Evolutionary conservation across 2,113 vertebrate species (phyloP).

Genomic region (Pangasianodon gigas): DNA sequence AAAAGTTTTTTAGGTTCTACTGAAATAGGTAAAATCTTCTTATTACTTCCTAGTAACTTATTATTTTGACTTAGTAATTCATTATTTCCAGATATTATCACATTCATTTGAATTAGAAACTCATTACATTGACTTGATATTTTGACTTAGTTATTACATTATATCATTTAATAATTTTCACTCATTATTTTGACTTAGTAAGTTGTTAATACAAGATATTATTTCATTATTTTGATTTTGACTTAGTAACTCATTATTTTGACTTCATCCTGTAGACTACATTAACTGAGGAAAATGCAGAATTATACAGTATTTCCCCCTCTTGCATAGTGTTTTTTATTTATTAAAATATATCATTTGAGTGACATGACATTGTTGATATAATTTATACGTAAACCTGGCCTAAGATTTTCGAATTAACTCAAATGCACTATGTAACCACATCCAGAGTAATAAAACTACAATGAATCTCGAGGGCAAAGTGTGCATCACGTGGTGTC

Average conservation of each 20-base stretch:
- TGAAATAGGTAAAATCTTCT: not conserved
- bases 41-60: not conserved
- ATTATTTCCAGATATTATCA: not conserved
- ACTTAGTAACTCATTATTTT: not conserved
- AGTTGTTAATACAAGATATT: not conserved
- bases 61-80: not conserved
- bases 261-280: not conserved
- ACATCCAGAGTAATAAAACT: not conserved
- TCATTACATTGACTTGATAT: not conserved
- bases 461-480: not conserved
- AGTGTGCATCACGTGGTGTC: not conserved
- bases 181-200: not conserved
- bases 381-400: not conserved
- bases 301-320: not conserved
- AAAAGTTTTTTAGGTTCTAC: not conserved
- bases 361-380: not conserved
- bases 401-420: not conserved
- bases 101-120: not conserved
- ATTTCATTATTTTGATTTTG: not conserved
- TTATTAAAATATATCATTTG: not conserved
- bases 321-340: not conserved
- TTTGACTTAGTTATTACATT: not conserved
- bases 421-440: not conserved
- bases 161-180: too few relatives aligned
- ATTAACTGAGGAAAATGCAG: not conserved